Base-by-base conservation (phyloP, 2,113 vertebrate genomes). In the Pteropus alecto region DNA sequence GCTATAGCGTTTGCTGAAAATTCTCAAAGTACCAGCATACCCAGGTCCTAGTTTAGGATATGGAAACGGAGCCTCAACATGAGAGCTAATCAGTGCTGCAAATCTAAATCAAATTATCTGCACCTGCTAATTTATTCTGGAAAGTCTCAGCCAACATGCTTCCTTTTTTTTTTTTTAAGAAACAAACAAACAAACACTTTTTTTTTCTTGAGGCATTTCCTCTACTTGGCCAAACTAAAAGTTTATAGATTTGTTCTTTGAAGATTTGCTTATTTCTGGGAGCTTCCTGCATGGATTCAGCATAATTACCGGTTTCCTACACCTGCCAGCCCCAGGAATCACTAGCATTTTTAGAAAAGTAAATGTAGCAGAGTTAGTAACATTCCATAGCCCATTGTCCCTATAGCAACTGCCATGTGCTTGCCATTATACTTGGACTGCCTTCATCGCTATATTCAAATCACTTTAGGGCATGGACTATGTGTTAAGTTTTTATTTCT, bases 401-500 rank as follows among this genome's bases (percentile, higher is more conserved):
- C 35, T 19, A 6, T 30, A 73, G 38, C 43, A 70, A 18, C 6
- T 33, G 26, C 73, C 38, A 10, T 10, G 2, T 12, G 4, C 61
- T 30, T 76, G 54, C 3, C 8, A n/a, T 74, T 77, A 2, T 76
- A 51, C 26, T 3, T 74, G 51, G 21, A 71, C 33, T 79, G 43
- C n/a, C 73, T 79, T 81, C 14, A 82, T 76, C 30, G 15, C 56
- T 68, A 4, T 56, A n/a, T 67, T 87, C 33, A 92, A 70, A 56
- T 77, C 56, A 74, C 10, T 77, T 38, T 28, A 65, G 33, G 30
- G 15, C 56, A 60, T 73, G 46, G 21, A 87, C 19, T 38, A 41
- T 71, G 38, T 87, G 58, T 83, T 33, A 73, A 35, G 22, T 60
- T 95, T 95, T 74, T 81, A 84, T 82, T 93, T 94, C 26, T 88